phyloP scores from a whole-genome alignment of 2,888 invertebrate species.

The Meganola albula region DNA sequence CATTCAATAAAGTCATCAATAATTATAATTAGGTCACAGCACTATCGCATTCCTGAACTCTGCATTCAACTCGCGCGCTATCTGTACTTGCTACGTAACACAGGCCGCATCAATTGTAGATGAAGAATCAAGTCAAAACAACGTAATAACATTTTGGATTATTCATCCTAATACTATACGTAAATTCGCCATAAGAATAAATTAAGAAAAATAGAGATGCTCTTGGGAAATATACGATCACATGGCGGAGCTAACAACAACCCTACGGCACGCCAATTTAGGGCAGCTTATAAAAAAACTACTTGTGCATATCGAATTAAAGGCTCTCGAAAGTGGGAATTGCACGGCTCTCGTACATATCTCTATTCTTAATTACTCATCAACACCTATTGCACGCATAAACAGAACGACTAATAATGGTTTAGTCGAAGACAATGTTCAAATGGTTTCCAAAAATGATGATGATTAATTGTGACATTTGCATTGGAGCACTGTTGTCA shows the following conservation, averaged over 20 bases:
- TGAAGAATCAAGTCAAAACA: not conserved
- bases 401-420: slow-evolving; percentile 5
- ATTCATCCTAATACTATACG: too few species aligned
- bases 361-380: slow-evolving; percentile 7
- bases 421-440: slow-evolving; percentile 1
- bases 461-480: slow-evolving; percentile 2
- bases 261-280: slow-evolving; percentile 15
- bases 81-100: too few species aligned
- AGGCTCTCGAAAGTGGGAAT: slow-evolving; percentile 7
- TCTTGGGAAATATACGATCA: slow-evolving; percentile 15
- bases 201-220: too few species aligned
- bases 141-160: not conserved
- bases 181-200: too few species aligned
- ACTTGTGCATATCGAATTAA: slow-evolving; percentile 6
- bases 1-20: too few species aligned
- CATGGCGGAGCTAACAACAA: slow-evolving; percentile 20
- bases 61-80: too few species aligned
- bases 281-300: slow-evolving; percentile 13
- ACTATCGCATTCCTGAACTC: too few species aligned
- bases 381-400: slow-evolving; percentile 6
- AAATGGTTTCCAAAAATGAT: slow-evolving; percentile 3
- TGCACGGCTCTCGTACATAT: slow-evolving; percentile 8
- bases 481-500: slow-evolving; percentile 3
- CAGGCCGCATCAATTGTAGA: not conserved
- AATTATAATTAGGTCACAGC: too few species aligned